A percentile compares a stretch with the other conserved stretches of the same genome.
phyloP scores from a whole-genome alignment of 2,797 vertebrate genomes.

The Botia kubotai region DNA sequence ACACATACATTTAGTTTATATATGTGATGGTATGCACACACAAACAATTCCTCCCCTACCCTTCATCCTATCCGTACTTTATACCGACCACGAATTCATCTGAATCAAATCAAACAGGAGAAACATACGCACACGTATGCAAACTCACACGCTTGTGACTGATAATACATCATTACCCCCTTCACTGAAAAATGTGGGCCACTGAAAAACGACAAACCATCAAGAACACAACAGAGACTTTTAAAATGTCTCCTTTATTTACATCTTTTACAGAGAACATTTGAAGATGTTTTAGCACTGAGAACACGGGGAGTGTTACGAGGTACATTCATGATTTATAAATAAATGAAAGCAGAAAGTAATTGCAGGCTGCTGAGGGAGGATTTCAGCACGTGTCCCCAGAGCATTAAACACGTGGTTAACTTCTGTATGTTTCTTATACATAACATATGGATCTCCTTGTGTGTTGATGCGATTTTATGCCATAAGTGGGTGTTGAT shows the following conservation, averaged over 20 bases:
- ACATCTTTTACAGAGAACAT: conserved; percentile 1
- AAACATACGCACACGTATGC: not conserved
- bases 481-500: not conserved
- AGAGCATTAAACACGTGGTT: conserved; percentile 4
- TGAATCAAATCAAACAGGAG: not conserved
- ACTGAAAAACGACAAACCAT: not conserved
- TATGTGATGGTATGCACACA: not conserved
- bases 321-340: conserved; percentile 37
- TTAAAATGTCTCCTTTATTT: conserved; percentile 13
- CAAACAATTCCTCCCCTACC: not conserved
- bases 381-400: not conserved
- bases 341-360: conserved; percentile 25
- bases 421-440: conserved; percentile 28
- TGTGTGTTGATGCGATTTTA: too few relatives aligned
- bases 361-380: conserved; percentile 34
- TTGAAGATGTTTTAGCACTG: conserved; percentile 11
- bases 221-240: not conserved
- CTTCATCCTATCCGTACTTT: not conserved
- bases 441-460: not conserved
- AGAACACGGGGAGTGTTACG: conserved; percentile 23
- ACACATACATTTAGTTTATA: too few relatives aligned
- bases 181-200: not conserved
- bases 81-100: too few relatives aligned
- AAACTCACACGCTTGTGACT: not conserved
- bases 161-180: not conserved